Base-by-base conservation (phyloP, 2,888 invertebrate genomes). In the Drosophila ustulata region DNA sequence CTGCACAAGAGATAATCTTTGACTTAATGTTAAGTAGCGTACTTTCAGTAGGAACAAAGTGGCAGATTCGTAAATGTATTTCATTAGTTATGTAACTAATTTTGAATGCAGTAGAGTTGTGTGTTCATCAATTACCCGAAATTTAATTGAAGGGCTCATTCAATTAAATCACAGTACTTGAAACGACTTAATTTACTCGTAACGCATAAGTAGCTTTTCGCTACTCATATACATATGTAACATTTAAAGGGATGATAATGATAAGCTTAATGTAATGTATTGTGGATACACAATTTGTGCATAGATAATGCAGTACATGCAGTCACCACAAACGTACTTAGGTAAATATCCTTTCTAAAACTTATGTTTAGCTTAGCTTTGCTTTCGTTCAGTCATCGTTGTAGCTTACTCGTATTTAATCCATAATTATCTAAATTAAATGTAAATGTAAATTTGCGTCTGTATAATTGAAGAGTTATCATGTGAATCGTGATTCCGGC, bases 121-220 rank as follows among this genome's bases (percentile, higher is more conserved):
- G 58, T 66, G 56, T 57, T 45, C 73, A 76, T 88, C 88, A 80
- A 82, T 62, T 80, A 70, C 55, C 73, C 66, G 82, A 63, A 82
- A 87, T 86, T 75, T 78, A 84, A 87, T 85, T 89, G 88, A 81
- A 76, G 89, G 89, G 87, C 86, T 86, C 89, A 51, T 71, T 84
- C 89, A 86, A 86, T 89, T 86, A 87, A 82, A 89, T 82, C 70
- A 66, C 87, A 70, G 88, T 66, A 77, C 51, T 81, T 74, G 76
- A 76, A 71, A 51, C n/a, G 39, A 34, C 6, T 39, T 25, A 46
- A 8, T 3, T 13, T 43, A 41, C 39, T 41, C 39, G 39, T 18
- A 50, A 25, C 26, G 23, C 4, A 26, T 28, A 3, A 13, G 13
- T 51, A 13, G 41, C 30, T 34, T 34, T 11, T 26, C 9, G 28